These are phyloP conservation scores for Ryuthela nishihirai DNA, from an alignment of 2,888 invertebrate species.

Conservation along the genomic window DNA sequence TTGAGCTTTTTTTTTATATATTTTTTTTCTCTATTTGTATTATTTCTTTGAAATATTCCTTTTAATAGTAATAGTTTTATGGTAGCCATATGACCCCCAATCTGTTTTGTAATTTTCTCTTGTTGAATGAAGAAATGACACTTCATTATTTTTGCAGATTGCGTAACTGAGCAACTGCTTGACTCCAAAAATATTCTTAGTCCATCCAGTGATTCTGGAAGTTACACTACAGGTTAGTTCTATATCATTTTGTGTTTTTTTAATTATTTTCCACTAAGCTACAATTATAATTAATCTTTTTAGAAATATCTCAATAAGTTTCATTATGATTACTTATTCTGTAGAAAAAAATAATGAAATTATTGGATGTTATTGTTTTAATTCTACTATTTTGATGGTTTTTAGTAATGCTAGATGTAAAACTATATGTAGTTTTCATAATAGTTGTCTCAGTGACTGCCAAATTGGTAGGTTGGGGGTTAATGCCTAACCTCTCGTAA, in stretches of 20 bases:
- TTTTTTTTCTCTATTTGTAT: too few relatives aligned
- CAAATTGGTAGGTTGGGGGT: too few relatives aligned
- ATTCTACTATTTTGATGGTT: neutral
- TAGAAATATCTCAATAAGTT: neutral
- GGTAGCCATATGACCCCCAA: too few relatives aligned
- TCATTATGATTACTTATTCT: neutral
- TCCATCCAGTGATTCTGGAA: conserved; percentile 44
- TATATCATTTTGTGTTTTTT: neutral
- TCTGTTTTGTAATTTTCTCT: too few relatives aligned
- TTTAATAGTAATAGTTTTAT: too few relatives aligned
- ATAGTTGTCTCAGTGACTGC: too few relatives aligned
- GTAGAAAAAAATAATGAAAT: neutral
- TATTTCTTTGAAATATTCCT: too few relatives aligned
- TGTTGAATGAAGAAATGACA: neutral
- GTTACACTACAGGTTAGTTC: conserved; percentile 42
- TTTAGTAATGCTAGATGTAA: neutral
- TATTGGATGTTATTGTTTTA: neutral
- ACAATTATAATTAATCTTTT: neutral
- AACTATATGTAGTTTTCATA: too few relatives aligned
- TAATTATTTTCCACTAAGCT: neutral
- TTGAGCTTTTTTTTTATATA: too few relatives aligned
- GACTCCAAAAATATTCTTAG: conserved; percentile 38
- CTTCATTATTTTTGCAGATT: conserved; percentile 17
- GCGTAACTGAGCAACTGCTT: conserved; percentile 34
- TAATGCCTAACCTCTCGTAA: too few relatives aligned